Conservation (phyloP, 1,140 invertebrate genomes). For the Diorhabda sublineata region DNA sequence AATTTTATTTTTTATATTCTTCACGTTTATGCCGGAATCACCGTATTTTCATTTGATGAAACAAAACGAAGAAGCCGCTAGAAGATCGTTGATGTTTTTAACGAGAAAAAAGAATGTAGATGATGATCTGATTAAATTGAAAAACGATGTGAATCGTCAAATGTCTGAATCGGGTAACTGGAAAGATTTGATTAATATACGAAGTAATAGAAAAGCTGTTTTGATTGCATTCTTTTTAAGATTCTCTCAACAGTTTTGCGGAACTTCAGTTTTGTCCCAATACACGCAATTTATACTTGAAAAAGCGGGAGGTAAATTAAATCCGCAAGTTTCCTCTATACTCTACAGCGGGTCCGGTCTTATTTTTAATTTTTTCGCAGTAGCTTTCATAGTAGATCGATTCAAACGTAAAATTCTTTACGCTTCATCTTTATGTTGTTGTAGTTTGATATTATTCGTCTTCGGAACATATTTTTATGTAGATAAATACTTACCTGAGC, state of each 20-base stretch:
- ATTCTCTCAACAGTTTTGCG: slow-evolving; percentile 32
- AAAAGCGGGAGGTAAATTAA: slow-evolving; percentile 15
- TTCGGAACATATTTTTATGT: not conserved
- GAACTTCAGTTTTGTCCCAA: slow-evolving; percentile 28
- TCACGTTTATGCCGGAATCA: slow-evolving; percentile 39
- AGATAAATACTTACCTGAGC: not conserved
- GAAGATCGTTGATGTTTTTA: slow-evolving; percentile 49
- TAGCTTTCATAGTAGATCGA: not conserved
- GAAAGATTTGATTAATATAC: slow-evolving; percentile 32
- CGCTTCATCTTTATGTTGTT: not conserved
- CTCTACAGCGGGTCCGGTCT: not conserved
- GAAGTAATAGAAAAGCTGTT: slow-evolving; percentile 36
- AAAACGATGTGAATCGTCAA: slow-evolving; percentile 33
- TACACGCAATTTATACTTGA: slow-evolving; percentile 36
- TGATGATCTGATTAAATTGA: slow-evolving; percentile 32
- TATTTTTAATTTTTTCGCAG: not conserved
- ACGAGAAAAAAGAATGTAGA: slow-evolving; percentile 31
- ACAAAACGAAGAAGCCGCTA: slow-evolving; percentile 10
- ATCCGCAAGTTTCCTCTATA: not conserved
- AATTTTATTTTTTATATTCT: slow-evolving; percentile 12
- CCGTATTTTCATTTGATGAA: slow-evolving; percentile 40
- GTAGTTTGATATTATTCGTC: not conserved
- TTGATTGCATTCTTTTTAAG: slow-evolving; percentile 31
- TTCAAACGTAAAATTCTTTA: not conserved
- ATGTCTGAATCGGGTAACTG: slow-evolving; percentile 32